Evolutionary conservation across 1,140 invertebrate species (phyloP).

Genomic region (Eriosoma lanigerum): DNA sequence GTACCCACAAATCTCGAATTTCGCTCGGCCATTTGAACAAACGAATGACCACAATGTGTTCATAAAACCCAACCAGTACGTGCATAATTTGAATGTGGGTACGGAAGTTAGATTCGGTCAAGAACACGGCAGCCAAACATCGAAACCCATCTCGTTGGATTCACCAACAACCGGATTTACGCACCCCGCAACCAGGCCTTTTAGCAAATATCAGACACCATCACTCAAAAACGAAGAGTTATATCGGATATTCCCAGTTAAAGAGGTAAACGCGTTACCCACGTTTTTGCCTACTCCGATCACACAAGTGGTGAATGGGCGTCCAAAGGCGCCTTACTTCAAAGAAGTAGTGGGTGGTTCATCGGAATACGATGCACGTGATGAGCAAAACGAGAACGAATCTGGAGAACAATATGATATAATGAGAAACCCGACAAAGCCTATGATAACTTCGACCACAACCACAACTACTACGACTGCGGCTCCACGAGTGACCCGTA

Average conservation of each 20-base stretch:
- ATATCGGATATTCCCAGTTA: constrained; percentile 36
- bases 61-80: constrained; percentile 29
- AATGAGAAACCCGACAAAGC: background rate
- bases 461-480: background rate
- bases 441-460: background rate
- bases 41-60: constrained; percentile 18
- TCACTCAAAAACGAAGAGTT: constrained; percentile 21
- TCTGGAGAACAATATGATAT: constrained; percentile 21
- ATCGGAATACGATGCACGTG: background rate
- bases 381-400: constrained; percentile 32
- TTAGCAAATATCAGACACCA: constrained; percentile 33
- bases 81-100: constrained; percentile 31
- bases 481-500: background rate
- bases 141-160: background rate
- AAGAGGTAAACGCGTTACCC: constrained; percentile 19
- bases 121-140: background rate
- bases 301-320: background rate
- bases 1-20: constrained; percentile 19
- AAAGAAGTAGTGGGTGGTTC: background rate
- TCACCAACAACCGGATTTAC: background rate
- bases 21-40: constrained; percentile 32
- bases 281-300: background rate
- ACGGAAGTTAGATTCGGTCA: constrained; percentile 25
- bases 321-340: background rate
- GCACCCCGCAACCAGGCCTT: constrained; percentile 34